A percentile compares a stretch with the other conserved stretches of the same genome.
phyloP scores from a whole-genome alignment of 2,113 vertebrate genomes.

The Dicaeum eximium region DNA sequence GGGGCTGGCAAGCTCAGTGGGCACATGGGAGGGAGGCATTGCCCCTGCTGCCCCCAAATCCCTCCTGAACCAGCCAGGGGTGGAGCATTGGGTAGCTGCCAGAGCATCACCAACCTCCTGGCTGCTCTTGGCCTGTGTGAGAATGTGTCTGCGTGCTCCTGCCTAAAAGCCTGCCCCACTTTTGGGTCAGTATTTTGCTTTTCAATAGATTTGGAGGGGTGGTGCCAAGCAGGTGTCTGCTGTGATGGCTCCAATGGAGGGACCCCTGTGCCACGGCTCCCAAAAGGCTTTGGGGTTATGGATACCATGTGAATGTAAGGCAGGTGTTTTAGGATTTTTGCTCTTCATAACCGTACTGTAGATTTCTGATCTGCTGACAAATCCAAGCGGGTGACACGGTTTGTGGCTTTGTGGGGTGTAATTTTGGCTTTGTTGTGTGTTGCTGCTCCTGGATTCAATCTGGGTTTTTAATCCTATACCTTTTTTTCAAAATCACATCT shows the following conservation, averaged over 20 bases:
- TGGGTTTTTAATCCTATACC: conserved; percentile 34
- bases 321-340: conserved; percentile 4
- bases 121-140: not conserved
- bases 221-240: not conserved
- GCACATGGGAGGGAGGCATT: not conserved
- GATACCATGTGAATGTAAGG: not conserved
- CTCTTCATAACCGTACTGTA: conserved; percentile 14
- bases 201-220: not conserved
- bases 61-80: not conserved
- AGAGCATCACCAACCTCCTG: not conserved
- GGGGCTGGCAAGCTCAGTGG: accelerated
- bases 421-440: conserved; percentile 45
- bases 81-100: not conserved
- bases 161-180: not conserved
- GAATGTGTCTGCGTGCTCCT: accelerated
- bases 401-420: conserved; percentile 49
- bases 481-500: conserved; percentile 41
- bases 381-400: conserved; percentile 19
- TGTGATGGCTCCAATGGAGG: not conserved
- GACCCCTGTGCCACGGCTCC: not conserved
- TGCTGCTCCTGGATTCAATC: not conserved
- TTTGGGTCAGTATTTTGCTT: conserved; percentile 2
- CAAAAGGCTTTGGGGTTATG: not conserved
- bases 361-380: conserved; percentile 40
- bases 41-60: not conserved